These are phyloP conservation scores for Priocnemis perturbator DNA, from an alignment of 2,888 invertebrate species.

Conservation along the genomic window DNA sequence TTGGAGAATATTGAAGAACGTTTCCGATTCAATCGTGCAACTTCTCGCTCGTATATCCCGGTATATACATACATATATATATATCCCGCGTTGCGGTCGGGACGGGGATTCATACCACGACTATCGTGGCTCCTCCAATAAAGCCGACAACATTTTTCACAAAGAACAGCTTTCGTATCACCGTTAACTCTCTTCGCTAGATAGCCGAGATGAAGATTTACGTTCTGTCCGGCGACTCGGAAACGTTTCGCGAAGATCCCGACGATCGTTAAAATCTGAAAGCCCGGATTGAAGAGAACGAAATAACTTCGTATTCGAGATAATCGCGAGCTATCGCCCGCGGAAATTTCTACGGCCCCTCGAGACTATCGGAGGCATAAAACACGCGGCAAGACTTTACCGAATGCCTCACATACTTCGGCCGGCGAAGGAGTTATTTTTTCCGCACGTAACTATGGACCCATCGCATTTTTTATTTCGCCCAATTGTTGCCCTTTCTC, in stretches of 20 bases:
- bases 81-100: conserved; percentile 23
- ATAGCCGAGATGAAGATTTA: conserved; percentile 19
- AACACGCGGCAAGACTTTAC: no score
- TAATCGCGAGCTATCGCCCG: no score
- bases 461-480: no score
- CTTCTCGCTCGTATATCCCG: conserved; percentile 14
- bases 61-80: background rate
- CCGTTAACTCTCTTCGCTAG: conserved; percentile 20
- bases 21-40: conserved; percentile 35
- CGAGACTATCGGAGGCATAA: no score
- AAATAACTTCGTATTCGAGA: no score
- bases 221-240: conserved; percentile 17
- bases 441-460: no score
- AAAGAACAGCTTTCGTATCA: conserved; percentile 21
- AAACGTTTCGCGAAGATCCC: conserved; percentile 13
- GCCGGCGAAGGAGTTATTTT: no score
- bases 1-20: conserved; percentile 42
- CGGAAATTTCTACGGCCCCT: no score
- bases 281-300: conserved; percentile 2
- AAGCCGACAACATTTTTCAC: conserved; percentile 30
- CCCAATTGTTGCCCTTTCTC: no score
- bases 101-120: conserved; percentile 29
- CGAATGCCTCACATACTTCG: no score
- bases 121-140: conserved; percentile 27
- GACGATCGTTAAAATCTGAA: conserved; percentile 5